phyloP scores from a whole-genome alignment of 2,797 vertebrate species.

The Rhyacichthys aspro region DNA sequence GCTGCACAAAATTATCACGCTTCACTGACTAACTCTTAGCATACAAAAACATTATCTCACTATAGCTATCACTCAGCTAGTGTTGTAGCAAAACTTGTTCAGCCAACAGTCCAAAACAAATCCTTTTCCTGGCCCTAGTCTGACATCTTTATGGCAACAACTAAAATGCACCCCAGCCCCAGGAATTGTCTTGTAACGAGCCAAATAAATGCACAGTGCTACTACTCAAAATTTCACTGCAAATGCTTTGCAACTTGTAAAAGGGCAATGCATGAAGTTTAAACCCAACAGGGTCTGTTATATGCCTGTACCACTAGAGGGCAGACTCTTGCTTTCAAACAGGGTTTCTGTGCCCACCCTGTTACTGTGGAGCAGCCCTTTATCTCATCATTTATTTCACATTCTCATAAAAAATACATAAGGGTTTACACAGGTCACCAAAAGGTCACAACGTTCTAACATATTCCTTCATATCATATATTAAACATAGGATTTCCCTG shows the following conservation, averaged over 20 bases:
- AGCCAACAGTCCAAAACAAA: constrained; percentile 32
- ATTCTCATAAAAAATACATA: constrained; percentile 59
- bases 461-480: constrained; percentile 33
- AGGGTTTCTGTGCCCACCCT: not conserved
- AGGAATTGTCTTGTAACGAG: constrained; percentile 55
- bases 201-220: no score
- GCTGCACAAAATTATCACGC: constrained; percentile 21
- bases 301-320: constrained; percentile 60
- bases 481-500: constrained; percentile 45
- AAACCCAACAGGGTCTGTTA: no score
- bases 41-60: constrained; percentile 63
- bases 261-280: no score
- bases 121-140: constrained; percentile 29
- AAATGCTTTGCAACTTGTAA: no score
- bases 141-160: constrained; percentile 58
- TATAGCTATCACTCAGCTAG: constrained; percentile 21
- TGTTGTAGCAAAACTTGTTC: constrained; percentile 21
- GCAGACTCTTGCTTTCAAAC: constrained; percentile 36
- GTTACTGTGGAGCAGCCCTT: constrained; percentile 4
- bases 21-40: constrained; percentile 35
- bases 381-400: constrained; percentile 57
- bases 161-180: constrained; percentile 56
- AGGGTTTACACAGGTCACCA: constrained; percentile 36
- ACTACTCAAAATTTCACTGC: not conserved
- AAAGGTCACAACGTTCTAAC: constrained; percentile 45